Conservation (phyloP, 2,797 vertebrate genomes). For the Cyclopterus lumpus region DNA sequence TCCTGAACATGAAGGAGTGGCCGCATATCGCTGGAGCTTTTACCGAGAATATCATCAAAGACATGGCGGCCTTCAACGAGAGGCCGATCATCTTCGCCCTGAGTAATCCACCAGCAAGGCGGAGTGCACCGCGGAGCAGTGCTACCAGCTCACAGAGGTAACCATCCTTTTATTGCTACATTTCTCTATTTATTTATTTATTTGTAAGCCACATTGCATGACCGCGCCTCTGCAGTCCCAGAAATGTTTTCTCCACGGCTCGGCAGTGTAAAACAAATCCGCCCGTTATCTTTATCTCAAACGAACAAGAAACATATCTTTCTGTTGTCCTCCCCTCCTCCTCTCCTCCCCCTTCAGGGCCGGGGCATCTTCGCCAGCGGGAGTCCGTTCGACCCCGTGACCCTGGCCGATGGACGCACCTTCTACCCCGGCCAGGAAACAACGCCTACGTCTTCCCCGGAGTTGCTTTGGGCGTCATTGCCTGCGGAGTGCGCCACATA, state of each 20-base stretch:
- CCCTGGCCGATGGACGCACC: constrained; percentile 89
- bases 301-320: background rate
- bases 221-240: constrained; percentile 1
- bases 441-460: constrained; percentile 98
- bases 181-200: background rate
- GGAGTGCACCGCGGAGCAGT: constrained; percentile 97
- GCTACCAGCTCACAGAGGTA: constrained; percentile 95
- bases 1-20: constrained; percentile 86
- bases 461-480: constrained; percentile 92
- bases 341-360: constrained; percentile 79
- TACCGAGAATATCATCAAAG: constrained; percentile 92
- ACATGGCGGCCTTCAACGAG: constrained; percentile 94
- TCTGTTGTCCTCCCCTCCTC: background rate
- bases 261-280: background rate
- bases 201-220: too few species aligned
- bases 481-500: constrained; percentile 93
- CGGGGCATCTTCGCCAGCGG: constrained; percentile 96
- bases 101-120: constrained; percentile 98
- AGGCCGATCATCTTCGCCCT: constrained; percentile 96
- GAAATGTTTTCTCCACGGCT: background rate
- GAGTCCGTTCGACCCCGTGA: constrained; percentile 94
- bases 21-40: constrained; percentile 94
- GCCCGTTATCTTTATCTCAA: too few species aligned
- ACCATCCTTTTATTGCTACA: background rate
- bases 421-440: constrained; percentile 97